Base-by-base conservation (phyloP, 2,113 vertebrate genomes). In the Alligator sinensis region DNA sequence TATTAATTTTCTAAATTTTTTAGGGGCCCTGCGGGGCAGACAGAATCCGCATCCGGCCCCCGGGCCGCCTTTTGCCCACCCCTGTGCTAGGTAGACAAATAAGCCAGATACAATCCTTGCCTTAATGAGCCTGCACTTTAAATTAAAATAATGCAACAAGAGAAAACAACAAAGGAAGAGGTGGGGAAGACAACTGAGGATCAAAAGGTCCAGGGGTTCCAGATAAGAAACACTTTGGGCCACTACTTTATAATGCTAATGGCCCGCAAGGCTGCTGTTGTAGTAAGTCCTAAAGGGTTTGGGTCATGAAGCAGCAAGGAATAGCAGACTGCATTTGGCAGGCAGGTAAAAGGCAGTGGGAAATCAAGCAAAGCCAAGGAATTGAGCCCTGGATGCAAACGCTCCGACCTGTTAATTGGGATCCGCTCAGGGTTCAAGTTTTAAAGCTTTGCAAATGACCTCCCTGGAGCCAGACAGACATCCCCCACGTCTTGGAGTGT, bases 181-280 rank as follows among this genome's bases (percentile, higher is more conserved):
- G 77, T 30, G 60, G 22, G 14, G 55, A 38, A 59, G 66, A 77
- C 54, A 76, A 15, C 5, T 13, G 47, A 85, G 61, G 59, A 58
- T 47, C 62, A 11, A 61, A 75, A 82, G 22, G 61, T 57, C 74
- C 18, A 64, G 59, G 17, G 60, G 2, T 12, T 70, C 25, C 63
- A 88, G 87, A 21, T 82, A 66, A 92, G 85, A 89, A 87, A 54
- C 80, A 10, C 55, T 75, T 93, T 91, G 76, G 85, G 60, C 60
- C 27, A 62, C 30, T 34, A 38, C n/a, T 47, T 62, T 9, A 3
- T 24, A 47, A 27, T 24, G 21, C 59, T 24, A 11, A 5, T 80
- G 59, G 25, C 16, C n/a, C 9, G 25, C 22, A 25, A 72, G 18
- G 59, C 59, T 62, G 30, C 30, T 18, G 10, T 18, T 9, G 15